Conservation (phyloP, 2,888 invertebrate species). For the Clunio marinus region DNA sequence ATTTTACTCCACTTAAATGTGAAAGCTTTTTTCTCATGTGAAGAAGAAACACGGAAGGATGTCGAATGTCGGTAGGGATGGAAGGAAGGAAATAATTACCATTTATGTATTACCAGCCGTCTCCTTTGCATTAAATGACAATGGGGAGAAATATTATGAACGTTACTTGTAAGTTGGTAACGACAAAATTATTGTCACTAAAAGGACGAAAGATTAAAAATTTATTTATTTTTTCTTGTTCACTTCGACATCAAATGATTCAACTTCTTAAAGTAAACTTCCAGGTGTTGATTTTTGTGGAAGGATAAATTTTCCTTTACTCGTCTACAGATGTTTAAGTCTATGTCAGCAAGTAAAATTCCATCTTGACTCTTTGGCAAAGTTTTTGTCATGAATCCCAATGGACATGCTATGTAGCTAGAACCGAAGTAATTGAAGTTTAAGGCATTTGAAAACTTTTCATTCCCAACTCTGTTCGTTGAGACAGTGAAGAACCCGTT, state of each 20-base stretch:
- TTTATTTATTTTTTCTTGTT: too few relatives aligned
- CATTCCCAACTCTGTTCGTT: slow-evolving; percentile 65
- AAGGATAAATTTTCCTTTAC: slow-evolving; percentile 61
- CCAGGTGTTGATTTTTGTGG: slow-evolving; percentile 11
- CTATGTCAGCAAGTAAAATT: slow-evolving; percentile 79
- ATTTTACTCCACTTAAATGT: background rate
- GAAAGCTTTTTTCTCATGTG: background rate
- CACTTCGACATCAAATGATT: too few relatives aligned
- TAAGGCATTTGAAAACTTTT: slow-evolving; percentile 73
- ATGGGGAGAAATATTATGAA: too few relatives aligned
- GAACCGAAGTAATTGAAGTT: slow-evolving; percentile 86
- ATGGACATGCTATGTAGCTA: slow-evolving; percentile 88
- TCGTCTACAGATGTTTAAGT: slow-evolving; percentile 92
- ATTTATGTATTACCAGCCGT: slow-evolving; percentile 3
- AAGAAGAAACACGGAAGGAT: slow-evolving; percentile 8
- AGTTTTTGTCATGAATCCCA: slow-evolving; percentile 85
- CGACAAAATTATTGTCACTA: too few relatives aligned
- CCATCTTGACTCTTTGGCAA: slow-evolving; percentile 75
- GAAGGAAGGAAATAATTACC: slow-evolving; percentile 17
- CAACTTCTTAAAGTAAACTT: background rate
- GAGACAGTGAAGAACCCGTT: slow-evolving; percentile 92
- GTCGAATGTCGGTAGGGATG: background rate
- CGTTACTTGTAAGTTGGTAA: too few relatives aligned
- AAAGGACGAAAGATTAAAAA: too few relatives aligned
- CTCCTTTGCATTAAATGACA: too few relatives aligned